These are phyloP conservation scores for Columba guinea DNA, from an alignment of 2,797 vertebrate species.

Conservation along the genomic window DNA sequence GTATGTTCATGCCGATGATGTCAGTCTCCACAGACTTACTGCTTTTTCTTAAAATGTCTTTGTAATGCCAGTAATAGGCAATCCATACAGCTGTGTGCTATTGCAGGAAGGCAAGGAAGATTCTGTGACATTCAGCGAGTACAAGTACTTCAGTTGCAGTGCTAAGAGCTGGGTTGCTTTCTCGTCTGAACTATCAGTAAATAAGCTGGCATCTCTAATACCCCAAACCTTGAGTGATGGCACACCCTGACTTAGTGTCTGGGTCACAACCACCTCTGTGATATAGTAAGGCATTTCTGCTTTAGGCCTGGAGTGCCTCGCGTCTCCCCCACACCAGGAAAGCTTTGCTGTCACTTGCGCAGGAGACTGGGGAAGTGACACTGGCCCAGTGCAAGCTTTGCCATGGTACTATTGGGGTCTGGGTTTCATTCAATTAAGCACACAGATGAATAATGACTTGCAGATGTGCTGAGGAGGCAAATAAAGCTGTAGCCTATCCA, in stretches of 20 bases:
- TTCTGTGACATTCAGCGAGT: neutral
- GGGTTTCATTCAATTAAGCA: neutral
- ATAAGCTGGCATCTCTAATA: neutral
- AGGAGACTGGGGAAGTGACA: accelerated
- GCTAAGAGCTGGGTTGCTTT: neutral
- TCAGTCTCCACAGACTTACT: neutral
- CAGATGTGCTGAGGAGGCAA: accelerated
- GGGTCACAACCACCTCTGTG: neutral
- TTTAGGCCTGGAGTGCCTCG: neutral
- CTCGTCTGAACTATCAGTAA: neutral
- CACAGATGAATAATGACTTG: neutral
- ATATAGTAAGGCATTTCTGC: neutral
- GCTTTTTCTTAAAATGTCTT: neutral
- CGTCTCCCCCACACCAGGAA: accelerated
- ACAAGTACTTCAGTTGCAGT: no score
- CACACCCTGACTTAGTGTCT: no score
- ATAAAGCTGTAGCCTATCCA: neutral
- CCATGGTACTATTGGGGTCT: accelerated
- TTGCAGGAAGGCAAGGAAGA: neutral
- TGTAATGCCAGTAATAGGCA: neutral
- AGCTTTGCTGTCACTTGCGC: neutral
- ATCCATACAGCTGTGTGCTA: neutral
- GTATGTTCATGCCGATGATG: neutral
- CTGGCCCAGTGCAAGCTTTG: accelerated
- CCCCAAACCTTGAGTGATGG: accelerated